These are phyloP conservation scores for Myioborus miniatus DNA, from an alignment of 2,797 vertebrate genomes.

Conservation along the genomic window DNA sequence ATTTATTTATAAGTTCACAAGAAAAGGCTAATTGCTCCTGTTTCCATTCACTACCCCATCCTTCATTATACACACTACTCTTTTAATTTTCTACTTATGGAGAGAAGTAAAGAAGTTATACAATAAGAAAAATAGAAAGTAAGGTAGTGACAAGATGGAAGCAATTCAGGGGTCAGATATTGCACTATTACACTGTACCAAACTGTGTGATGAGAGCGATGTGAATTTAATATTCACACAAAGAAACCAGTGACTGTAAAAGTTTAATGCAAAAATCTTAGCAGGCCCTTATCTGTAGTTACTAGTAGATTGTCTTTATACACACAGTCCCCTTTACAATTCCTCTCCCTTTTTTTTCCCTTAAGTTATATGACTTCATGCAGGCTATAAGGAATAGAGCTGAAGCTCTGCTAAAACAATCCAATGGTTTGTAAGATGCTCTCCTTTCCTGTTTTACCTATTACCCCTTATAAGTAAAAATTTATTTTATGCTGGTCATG, in stretches of 20 bases:
- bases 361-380: not conserved
- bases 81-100: not conserved
- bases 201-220: not conserved
- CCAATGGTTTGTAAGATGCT: not conserved
- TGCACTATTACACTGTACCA: not conserved
- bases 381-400: not conserved
- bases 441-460: slow-evolving; percentile 49
- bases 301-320: not conserved
- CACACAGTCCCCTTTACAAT: not conserved
- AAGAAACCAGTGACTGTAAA: not conserved
- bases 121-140: not conserved
- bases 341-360: not conserved
- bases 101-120: not conserved
- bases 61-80: not conserved
- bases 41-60: not conserved
- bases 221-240: not conserved
- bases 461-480: slow-evolving; percentile 30
- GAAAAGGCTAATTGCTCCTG: not conserved
- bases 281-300: slow-evolving; percentile 9
- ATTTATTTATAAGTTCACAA: not conserved
- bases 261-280: slow-evolving; percentile 27
- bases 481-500: slow-evolving; percentile 42
- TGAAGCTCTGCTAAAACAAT: slow-evolving; percentile 49
- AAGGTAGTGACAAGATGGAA: not conserved
- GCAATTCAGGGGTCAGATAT: not conserved